Base-by-base conservation (phyloP, 2,113 vertebrate species). In the Axis porcinus region DNA sequence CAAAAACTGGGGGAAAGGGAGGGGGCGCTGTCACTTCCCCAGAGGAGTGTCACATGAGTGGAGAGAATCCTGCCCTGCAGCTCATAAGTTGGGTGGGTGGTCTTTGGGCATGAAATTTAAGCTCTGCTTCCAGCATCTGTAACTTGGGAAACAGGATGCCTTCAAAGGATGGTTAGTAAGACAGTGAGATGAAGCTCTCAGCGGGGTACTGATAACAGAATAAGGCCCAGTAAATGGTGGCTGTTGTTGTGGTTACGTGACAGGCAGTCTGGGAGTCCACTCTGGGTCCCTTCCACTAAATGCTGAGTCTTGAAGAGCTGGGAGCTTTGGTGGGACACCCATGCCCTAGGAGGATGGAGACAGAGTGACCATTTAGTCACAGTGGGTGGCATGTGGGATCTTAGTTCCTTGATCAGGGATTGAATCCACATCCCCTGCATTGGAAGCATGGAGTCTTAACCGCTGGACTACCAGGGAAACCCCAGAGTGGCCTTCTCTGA, bases 291-390 rank as follows among this genome's bases (percentile, higher is more conserved):
- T 91, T 64, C 9, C 83, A 21, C 10, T 58, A 43, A 45, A 84
- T 27, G 45, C 57, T 7, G 28, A 62, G 27, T 54, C 10, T 47
- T 87, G 45, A 79, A 57, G 52, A 52, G 45, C 79, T 30, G 45
- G 33, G 45, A 23, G 47, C 5, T 52, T 62, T 57, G 43, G 40
- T 54, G 17, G 33, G 90, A 93, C 36, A 91, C 21, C 28, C 23
- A 1, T 2, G n/a, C 47, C 3, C 55, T 1, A 0, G 11, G 40
- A 91, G 55, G 40, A 28, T 21, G 11, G n/a, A 30, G 28, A 45
- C 1, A 1, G 58, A 23, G 5, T 11, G 40, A 27, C 27, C 70
- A 74, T 43, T 76, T 27, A 76, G 70, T 76, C 23, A 43, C 70
- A 43, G 36, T 43, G 70, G 23, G 23, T 43, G 70, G 70, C 40